Base-by-base conservation (phyloP, 2,797 vertebrate species). In the Galagoides demidoff region DNA sequence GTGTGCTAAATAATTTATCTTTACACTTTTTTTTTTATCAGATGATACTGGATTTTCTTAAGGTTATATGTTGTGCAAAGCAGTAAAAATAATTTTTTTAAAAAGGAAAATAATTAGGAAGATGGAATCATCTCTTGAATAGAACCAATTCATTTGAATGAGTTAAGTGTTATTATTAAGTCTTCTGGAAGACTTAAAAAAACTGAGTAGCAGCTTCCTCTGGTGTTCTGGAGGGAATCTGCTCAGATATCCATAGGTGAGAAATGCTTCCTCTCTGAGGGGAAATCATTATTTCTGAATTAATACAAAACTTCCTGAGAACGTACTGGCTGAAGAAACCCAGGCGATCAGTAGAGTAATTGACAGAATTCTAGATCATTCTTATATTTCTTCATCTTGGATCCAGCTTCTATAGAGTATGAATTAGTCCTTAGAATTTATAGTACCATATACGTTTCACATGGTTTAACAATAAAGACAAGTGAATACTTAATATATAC, bases 401-500 rank as follows among this genome's bases (percentile, higher is more conserved):
- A 84, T n/a, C 22, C 86, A 29, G 43, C 17, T 79, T 79, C 57
- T 59, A 5, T 17, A 63, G 61, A 83, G 34, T 29, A 34, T 10
- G 9, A 93, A 57, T 20, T 20, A 59, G 64, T 78, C 22, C 39
- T 76, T 76, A 57, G 29, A 92, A 88, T 93, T 94, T 43, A 78
- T 90, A 82, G 52, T 22, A 49, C 5, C 89, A 73, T 25, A 63
- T 20, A 63, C 7, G 92, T 89, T 87, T 7, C 13, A 94, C 11
- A 55, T 86, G 79, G 81, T 49, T 43, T 63, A 93, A 68, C 22
- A 92, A 94, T 93, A 88, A 76, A 90, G 49, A 10, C 66, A 92
- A 39, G 76, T 77, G 14, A 20, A 14, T 77, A 49, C 86, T 92
- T 43, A 79, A 79, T 52, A 61, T 93, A 57, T 85, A 34, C 52